Evolutionary conservation across 2,888 invertebrate genomes (phyloP), one percentile per base, ranked within the genome.

Genomic region (Thereva unica): DNA sequence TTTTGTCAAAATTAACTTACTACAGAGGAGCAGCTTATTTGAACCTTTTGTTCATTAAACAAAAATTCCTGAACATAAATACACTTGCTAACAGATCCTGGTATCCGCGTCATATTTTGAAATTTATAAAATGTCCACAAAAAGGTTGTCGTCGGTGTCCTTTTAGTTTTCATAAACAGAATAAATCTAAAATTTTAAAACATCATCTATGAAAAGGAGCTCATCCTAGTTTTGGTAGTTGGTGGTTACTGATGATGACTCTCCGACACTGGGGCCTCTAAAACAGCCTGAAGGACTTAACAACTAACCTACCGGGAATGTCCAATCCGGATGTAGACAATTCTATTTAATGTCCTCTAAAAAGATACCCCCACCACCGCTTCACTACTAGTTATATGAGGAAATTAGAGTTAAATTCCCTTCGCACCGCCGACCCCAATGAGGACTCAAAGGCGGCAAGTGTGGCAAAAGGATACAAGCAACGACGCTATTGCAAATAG

Each of bases 141-240:
- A 61, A 50, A 50, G 61, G 49, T 50, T 45, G 23, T 23, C 23
- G 23, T 23, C 23, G 23, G 23, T 50, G 12, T 41, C 61, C 50
- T 61, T 61, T 61, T 61, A 40, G 40, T 38, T 61, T 61, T 61
- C 61, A 61, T 61, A 61, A 61, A 61, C 61, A 61, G 61, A 61
- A 61, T 23, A 23, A 50, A 61, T 61, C 50, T 49, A 61, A 61
- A 61, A 61, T 49, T 61, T 49, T 50, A 49, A 23, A 23, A 12
- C 40, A 8, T 47, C 49, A 49, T 49, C 61, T 50, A 49, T 53
- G 53, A 35, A 53, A 53, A 37, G 53, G 38, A 37, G 49, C 38
- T 50, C 12, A 61, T 61, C 49, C 61, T 23, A 23, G 23, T 23
- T 23, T 23, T 23, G 23, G 23, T 23, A 23, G 23, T 61, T 61